Evolutionary conservation across 2,797 vertebrate genomes (phyloP), one percentile per base, ranked within the genome.

Genomic region (Borostomias antarcticus): DNA sequence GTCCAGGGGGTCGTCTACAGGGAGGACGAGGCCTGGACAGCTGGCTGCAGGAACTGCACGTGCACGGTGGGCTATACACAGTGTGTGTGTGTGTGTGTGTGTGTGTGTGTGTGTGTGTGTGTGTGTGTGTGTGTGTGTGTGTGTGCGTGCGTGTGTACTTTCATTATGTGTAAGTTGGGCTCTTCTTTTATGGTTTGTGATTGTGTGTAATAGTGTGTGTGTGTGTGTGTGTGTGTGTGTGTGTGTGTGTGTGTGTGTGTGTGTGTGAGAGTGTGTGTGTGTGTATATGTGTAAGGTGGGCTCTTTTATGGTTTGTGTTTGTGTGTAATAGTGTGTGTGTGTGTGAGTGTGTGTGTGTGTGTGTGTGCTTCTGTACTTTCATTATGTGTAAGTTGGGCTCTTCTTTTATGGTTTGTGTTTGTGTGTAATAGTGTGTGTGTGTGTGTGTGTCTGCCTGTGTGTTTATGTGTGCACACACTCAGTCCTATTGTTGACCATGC

Each of bases 21-120:
- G 79, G 94, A 95, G 35, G 90, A 92, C 50, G 93, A 94, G 51
- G 91, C 92, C 35, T 95, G 93, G 94, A 91, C 86, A 61, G 93
- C 94, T 25, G 94, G 93, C 82, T 95, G 94, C 75, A 94, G 89
- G 86, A 95, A 95, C 86, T 95, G 94, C 90, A 94, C 93, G 30
- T 95, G 94, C 89, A 85, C 86, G 91, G 94, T 95, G 29, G 53
- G 47, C 17, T 45, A 45, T 45, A 45, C 40, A 59, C 10, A 54
- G 7, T 15, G 13, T 33, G 58, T 40, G 35, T 43, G n/a, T 37
- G 32, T 28, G 43, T 62, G 29, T 19, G 40, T 50, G 30, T 58
- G 40, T 58, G 28, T 56, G 23, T 64, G 50, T 56, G 45, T 52
- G 19, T 32, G 53, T 52, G 53, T 33, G 35, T 40, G 37, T 25